phyloP scores from a whole-genome alignment of 1,140 invertebrate species.

The Parasteatoda tepidariorum region DNA sequence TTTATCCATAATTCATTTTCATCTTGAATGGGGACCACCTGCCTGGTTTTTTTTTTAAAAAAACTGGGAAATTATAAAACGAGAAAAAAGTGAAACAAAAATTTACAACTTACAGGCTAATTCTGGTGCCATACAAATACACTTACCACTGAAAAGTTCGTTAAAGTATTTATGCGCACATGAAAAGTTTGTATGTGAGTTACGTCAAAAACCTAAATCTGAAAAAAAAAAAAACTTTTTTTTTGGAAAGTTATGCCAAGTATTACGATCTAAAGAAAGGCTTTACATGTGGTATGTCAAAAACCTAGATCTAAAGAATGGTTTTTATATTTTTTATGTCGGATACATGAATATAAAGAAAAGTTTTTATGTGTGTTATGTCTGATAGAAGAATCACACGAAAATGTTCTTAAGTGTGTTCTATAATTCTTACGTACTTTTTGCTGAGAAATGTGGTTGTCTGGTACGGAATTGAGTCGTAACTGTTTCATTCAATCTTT shows the following conservation, averaged over 20 bases:
- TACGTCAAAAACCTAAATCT: not conserved
- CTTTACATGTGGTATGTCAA: too few species aligned
- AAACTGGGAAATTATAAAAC: conserved; percentile 5
- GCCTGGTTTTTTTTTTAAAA: conserved; percentile 13
- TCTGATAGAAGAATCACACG: not conserved
- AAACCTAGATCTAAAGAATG: too few species aligned
- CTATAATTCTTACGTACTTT: too few species aligned
- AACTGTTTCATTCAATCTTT: too few species aligned
- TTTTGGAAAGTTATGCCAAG: not conserved
- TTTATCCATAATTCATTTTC: conserved; percentile 1
- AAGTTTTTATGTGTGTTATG: not conserved
- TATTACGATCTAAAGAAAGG: not conserved
- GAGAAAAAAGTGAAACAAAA: conserved; percentile 13
- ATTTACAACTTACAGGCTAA: conserved; percentile 4
- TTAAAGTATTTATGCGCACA: not conserved
- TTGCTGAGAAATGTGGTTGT: too few species aligned
- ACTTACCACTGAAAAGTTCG: not conserved
- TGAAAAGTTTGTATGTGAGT: not conserved
- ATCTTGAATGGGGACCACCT: conserved; percentile 48
- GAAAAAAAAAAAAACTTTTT: conserved; percentile 1
- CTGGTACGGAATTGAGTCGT: too few species aligned
- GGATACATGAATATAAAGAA: too few species aligned
- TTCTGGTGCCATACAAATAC: conserved; percentile 5
- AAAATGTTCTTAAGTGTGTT: not conserved
- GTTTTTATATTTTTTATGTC: too few species aligned